A percentile compares a stretch with the other conserved stretches of the same genome.
Conservation (phyloP, 2,888 invertebrate genomes). For the Watsonalla cultraria region DNA sequence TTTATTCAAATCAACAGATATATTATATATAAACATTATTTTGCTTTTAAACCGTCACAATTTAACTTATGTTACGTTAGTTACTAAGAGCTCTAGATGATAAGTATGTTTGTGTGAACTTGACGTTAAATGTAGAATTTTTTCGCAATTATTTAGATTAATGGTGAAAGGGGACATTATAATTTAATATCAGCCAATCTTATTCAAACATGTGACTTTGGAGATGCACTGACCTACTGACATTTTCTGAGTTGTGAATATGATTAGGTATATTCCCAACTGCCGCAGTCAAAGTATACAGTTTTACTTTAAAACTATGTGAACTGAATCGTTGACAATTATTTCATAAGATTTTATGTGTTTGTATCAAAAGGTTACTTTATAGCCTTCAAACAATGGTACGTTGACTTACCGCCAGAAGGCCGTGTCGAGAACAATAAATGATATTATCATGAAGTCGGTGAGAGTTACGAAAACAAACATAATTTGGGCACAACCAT, state of each 20-base stretch:
- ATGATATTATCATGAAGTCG: conserved; percentile 32
- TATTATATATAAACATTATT: no score
- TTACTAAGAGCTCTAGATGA: no score
- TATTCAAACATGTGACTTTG: background rate
- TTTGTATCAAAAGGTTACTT: background rate
- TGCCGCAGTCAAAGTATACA: no score
- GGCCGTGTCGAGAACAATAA: conserved; percentile 35
- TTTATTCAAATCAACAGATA: no score
- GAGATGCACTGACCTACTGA: background rate
- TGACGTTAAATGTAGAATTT: no score
- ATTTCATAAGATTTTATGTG: background rate
- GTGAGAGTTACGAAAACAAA: conserved; percentile 29
- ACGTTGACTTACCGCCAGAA: conserved; percentile 20
- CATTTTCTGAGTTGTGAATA: no score
- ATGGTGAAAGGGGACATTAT: background rate
- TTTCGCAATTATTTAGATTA: no score
- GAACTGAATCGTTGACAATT: background rate
- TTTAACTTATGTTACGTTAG: no score
- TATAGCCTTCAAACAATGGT: conserved; percentile 5
- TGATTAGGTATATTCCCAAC: no score
- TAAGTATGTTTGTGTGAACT: no score
- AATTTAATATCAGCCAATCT: background rate
- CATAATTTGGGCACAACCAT: conserved; percentile 5
- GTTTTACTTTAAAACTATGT: no score
- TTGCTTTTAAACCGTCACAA: no score